phyloP scores from a whole-genome alignment of 2,113 vertebrate species.

The Hemicordylus capensis region DNA sequence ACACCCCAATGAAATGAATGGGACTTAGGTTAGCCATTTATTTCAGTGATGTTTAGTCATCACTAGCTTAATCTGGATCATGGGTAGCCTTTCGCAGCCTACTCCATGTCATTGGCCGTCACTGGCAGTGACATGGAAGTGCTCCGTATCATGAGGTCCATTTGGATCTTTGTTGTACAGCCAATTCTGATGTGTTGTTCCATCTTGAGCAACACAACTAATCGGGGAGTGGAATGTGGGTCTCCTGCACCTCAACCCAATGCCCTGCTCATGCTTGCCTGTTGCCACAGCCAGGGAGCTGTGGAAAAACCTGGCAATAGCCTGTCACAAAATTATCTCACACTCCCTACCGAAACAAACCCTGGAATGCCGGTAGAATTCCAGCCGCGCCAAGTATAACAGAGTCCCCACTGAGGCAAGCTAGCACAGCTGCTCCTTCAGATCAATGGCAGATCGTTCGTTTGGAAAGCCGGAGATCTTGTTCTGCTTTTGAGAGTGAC shows the following conservation, averaged over 20 bases:
- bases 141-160: not conserved
- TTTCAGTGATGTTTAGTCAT: too few species aligned
- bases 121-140: not conserved
- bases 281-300: too few species aligned
- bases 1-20: too few species aligned
- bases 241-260: not conserved
- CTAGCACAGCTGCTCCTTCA: constrained; percentile 1
- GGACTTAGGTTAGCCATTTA: too few species aligned
- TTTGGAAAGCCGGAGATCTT: not conserved
- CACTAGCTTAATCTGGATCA: too few species aligned
- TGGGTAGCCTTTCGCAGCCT: too few species aligned
- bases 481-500: not conserved
- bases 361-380: not conserved
- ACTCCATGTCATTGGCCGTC: not conserved
- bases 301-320: not conserved
- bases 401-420: not conserved
- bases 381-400: not conserved
- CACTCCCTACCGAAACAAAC: not conserved
- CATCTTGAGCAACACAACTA: not conserved
- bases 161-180: too few species aligned
- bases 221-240: not conserved
- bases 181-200: not conserved
- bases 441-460: not conserved
- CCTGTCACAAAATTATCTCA: not conserved
- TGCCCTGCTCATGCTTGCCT: not conserved